Base-by-base conservation (phyloP, 1,140 invertebrate genomes). In the Prorops nasuta region DNA sequence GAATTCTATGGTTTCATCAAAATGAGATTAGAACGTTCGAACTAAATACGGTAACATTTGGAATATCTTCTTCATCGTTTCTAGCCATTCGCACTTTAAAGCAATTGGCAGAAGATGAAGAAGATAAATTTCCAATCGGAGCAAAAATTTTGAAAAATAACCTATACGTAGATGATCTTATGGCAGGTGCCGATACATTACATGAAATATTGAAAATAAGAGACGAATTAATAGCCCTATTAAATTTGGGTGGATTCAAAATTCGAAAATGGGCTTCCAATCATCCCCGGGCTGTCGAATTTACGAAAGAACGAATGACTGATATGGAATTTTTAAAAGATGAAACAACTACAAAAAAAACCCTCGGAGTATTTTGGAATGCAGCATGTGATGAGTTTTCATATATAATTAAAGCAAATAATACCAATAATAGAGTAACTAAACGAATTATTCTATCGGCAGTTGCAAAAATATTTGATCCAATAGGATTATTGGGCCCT, bases 401-500 rank as follows among this genome's bases (percentile, higher is more conserved):
- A 7, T 12, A 28, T 28, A 12, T 28, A 28, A 12, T 28, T 7
- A 28, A 28, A 28, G 6, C 6, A 28, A 7, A 7, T 28, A 28
- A 7, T 6, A 12, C 6, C 24, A 6, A 28, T 28, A 12, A 28
- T 7, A 28, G 24, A 28, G 12, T 28, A 7, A 28, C 24, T 12
- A 28, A 28, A 28, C 24, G 24, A 12, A 28, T 12, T 28, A 28
- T 28, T 7, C 12, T 28, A 28, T 28, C 24, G 12, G 6, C 6
- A 12, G 12, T 28, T 7, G 28, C 53, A 1, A 45, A 63, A 51
- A 21, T 71, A 8, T 72, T 54, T 39, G 67, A 73, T 42, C 63
- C 64, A 1, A 35, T 67, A n/a, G 74, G 72, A 17, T 63, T 66
- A 31, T 20, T 76, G 6, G 46, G 60, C 17, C 76, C 74, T 12